phyloP scores from a whole-genome alignment of 1,140 invertebrate genomes.

The Nasonia giraulti region DNA sequence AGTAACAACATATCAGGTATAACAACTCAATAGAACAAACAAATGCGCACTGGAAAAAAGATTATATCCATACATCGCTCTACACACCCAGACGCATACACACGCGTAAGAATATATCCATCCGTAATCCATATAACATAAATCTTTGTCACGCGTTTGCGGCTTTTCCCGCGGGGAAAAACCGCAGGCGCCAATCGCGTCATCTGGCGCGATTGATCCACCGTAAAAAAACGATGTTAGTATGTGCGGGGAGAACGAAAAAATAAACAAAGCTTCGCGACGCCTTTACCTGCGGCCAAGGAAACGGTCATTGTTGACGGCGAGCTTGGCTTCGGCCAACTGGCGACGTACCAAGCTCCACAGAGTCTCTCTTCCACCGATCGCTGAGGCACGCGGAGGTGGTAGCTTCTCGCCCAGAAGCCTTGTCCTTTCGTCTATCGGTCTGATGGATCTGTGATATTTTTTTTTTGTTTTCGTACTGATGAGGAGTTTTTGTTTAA shows the following conservation, averaged over 20 bases:
- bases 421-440: conserved; percentile 43
- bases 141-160: too few relatives aligned
- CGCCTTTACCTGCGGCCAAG: conserved; percentile 30
- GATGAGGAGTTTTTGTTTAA: not conserved
- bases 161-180: too few relatives aligned
- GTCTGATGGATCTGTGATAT: conserved; percentile 20
- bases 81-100: too few relatives aligned
- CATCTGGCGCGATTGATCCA: too few relatives aligned
- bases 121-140: too few relatives aligned
- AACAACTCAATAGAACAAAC: too few relatives aligned
- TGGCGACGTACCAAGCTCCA: not conserved
- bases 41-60: too few relatives aligned
- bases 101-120: too few relatives aligned
- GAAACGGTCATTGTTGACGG: not conserved
- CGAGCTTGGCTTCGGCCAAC: not conserved
- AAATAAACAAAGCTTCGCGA: not conserved
- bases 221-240: too few relatives aligned
- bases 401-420: conserved; percentile 38
- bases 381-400: conserved; percentile 30
- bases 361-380: conserved; percentile 33
- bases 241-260: not conserved
- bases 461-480: not conserved
- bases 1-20: too few relatives aligned
- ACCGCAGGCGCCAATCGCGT: too few relatives aligned
- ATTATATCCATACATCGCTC: too few relatives aligned